phyloP scores from a whole-genome alignment of 1,140 invertebrate species.

The Acromyrmex charruanus region DNA sequence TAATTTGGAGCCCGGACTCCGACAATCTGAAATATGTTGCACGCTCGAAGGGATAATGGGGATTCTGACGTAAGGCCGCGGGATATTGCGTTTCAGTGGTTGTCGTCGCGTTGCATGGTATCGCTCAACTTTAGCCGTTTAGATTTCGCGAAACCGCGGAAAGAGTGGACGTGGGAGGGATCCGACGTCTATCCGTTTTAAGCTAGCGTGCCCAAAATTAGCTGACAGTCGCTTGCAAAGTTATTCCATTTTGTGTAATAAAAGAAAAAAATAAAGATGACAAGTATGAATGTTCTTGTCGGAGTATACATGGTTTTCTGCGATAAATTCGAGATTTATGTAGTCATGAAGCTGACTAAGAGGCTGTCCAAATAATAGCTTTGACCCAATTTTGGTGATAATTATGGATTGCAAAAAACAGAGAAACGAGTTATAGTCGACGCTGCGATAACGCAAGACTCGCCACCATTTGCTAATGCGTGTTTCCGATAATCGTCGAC shows the following conservation, averaged over 20 bases:
- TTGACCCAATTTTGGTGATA: slow-evolving; percentile 6
- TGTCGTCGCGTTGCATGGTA: slow-evolving; percentile 34
- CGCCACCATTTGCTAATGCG: not conserved
- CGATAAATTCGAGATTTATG: not conserved
- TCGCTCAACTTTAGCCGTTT: slow-evolving; percentile 27
- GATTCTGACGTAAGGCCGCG: slow-evolving; percentile 55
- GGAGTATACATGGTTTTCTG: not conserved
- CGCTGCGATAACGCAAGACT: not conserved
- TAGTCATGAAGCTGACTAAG: no score
- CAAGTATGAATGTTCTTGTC: not conserved
- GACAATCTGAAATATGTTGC: slow-evolving; percentile 63
- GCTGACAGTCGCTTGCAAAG: slow-evolving; percentile 5
- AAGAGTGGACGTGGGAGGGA: slow-evolving; percentile 1
- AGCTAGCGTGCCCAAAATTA: not conserved
- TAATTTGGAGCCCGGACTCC: slow-evolving; percentile 57
- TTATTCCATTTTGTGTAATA: not conserved
- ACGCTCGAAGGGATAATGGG: slow-evolving; percentile 58
- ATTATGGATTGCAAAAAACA: not conserved
- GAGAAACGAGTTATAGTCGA: not conserved
- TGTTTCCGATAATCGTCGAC: slow-evolving; percentile 11
- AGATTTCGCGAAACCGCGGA: slow-evolving; percentile 33
- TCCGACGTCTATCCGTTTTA: slow-evolving; percentile 28
- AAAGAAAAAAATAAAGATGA: not conserved
- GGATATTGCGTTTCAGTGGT: slow-evolving; percentile 56
- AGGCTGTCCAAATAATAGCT: not conserved